phyloP scores from a whole-genome alignment of 2,797 vertebrate species.

The Crax fasciolata region DNA sequence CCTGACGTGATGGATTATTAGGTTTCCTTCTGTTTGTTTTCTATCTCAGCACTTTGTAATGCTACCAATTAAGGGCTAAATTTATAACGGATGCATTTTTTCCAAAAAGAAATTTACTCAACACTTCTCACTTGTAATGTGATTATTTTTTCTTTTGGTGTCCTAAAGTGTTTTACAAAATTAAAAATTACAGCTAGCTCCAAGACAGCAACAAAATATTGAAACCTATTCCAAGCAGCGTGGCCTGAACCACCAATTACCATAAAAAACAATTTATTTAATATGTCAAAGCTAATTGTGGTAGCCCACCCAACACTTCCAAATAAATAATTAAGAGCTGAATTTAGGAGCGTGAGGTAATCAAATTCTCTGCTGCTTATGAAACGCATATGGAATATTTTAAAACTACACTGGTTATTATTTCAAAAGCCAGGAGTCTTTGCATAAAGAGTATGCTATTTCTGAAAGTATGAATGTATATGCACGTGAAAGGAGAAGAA shows the following conservation, averaged over 20 bases:
- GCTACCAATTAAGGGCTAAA: constrained; percentile 55
- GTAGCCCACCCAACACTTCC: constrained; percentile 33
- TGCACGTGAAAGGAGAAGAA: neutral
- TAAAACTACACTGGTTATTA: constrained; percentile 8
- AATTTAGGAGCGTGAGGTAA: constrained; percentile 68
- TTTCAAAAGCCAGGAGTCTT: constrained; percentile 31
- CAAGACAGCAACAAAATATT: constrained; percentile 17
- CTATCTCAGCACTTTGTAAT: constrained; percentile 28
- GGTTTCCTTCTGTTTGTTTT: constrained; percentile 67
- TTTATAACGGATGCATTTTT: constrained; percentile 42
- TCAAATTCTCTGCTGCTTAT: neutral
- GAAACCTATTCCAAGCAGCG: constrained; percentile 35
- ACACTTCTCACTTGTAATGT: constrained; percentile 53
- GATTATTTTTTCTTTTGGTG: constrained; percentile 58
- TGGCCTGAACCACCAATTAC: constrained; percentile 44
- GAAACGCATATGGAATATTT: neutral
- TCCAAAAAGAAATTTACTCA: constrained; percentile 43
- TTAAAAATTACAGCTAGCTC: constrained; percentile 47
- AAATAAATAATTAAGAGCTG: constrained; percentile 63
- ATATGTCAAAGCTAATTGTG: constrained; percentile 60
- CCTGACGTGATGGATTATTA: constrained; percentile 33
- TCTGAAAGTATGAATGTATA: neutral
- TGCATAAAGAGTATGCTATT: neutral
- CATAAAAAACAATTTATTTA: constrained; percentile 49
- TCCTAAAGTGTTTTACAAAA: constrained; percentile 43